Base-by-base conservation (phyloP, 2,113 vertebrate species). In the Ciconia boyciana region DNA sequence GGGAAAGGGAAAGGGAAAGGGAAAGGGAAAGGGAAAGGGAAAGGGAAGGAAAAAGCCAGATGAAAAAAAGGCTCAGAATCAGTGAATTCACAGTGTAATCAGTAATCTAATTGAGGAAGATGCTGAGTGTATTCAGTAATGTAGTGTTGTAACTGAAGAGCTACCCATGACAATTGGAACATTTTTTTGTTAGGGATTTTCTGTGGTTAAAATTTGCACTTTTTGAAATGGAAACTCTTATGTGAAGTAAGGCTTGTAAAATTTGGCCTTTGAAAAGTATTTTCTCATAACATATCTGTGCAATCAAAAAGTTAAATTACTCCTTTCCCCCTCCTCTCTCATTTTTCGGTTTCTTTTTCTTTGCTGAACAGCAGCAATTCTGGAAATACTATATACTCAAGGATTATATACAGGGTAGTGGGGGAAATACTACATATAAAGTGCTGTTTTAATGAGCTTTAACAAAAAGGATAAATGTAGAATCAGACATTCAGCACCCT, bases 371-470 rank as follows among this genome's bases (percentile, higher is more conserved):
- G 64, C n/a, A 89, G 86, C 48, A 89, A 82, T 76, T 87, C 80
- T 51, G 46, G 72, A 78, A 93, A 92, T 76, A 81, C 7, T 39
- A n/a, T 25, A 72, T 43, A 71, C 18, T 64, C 5, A 10, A 77
- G 19, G 57, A 81, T 83, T 81, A 93, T 39, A 83, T 43, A 79
- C 15, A 69, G 41, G 25, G 29, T 26, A 16, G 43, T 29, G 43
- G 44, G 51, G 24, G 52, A 68, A 93, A 74, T 61, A 72, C 51
- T 88, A 69, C 43, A 46, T 71, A 83, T 25, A 65, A 95, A 90
- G 87, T 49, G 49, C 20, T 74, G 43, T 7, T 94, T 94, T 96
- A 93, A 94, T 94, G 32, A 95, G 89, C 41, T 94, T 92, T 89
- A 91, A 64, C 49, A 82, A 87, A 92, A 96, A 79, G 31, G 24